Conservation (phyloP, 2,113 vertebrate species). For the Trematomus loennbergii region DNA sequence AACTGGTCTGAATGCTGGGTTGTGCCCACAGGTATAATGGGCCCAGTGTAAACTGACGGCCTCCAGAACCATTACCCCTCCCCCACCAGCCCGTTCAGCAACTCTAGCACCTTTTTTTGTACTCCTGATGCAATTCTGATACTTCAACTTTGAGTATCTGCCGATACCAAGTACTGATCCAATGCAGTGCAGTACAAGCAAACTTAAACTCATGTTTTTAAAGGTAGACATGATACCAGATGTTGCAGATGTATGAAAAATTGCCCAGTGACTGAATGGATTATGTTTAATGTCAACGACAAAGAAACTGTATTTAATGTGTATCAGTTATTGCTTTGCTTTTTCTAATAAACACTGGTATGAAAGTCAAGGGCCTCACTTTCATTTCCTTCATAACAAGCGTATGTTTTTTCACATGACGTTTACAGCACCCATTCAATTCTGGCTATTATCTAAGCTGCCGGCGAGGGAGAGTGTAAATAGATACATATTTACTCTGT, state of each 20-base stretch:
- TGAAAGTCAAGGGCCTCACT: neutral
- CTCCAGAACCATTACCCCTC: slow-evolving; percentile 12
- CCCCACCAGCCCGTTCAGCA: slow-evolving; percentile 5
- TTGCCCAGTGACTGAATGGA: too few relatives aligned
- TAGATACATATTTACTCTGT: too few relatives aligned
- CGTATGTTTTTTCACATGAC: neutral
- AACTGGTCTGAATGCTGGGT: slow-evolving; percentile 23
- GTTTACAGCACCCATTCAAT: neutral
- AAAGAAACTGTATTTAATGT: neutral
- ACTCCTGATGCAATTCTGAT: neutral
- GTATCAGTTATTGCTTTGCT: neutral
- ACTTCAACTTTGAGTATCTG: neutral
- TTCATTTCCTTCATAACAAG: neutral
- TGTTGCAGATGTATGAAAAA: neutral
- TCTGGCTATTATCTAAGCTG: neutral
- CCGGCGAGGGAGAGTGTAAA: too few relatives aligned
- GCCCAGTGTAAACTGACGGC: slow-evolving; percentile 29
- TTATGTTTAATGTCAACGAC: neutral
- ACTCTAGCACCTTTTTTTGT: neutral
- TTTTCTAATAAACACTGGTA: neutral
- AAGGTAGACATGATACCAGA: neutral
- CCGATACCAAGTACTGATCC: neutral
- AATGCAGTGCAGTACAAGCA: neutral
- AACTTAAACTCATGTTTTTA: neutral
- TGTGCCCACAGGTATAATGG: slow-evolving; percentile 55